Evolutionary conservation across 2,797 vertebrate species (phyloP).

Genomic region (Peromyscus attwateri): DNA sequence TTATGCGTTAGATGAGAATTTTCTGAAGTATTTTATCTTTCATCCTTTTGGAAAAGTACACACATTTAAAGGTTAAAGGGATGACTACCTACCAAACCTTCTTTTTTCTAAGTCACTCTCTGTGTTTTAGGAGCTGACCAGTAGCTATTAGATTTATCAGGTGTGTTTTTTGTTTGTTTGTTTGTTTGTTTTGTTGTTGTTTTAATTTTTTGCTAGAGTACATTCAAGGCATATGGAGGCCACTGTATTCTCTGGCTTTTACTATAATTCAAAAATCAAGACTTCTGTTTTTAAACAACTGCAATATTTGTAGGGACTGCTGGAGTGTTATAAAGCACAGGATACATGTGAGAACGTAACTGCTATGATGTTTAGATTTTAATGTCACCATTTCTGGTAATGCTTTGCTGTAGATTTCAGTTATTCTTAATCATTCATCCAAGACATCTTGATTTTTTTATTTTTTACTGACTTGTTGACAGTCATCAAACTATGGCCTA

Average conservation of each 20-base stretch:
- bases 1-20: not conserved
- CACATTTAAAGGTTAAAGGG: not conserved
- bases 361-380: not conserved
- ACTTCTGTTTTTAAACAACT: not conserved
- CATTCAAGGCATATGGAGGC: not conserved
- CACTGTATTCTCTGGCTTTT: not conserved
- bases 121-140: not conserved
- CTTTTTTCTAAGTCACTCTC: not conserved
- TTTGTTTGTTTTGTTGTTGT: not conserved
- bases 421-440: not conserved
- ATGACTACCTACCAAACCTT: not conserved
- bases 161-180: not conserved
- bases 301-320: not conserved
- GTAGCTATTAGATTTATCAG: not conserved
- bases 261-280: constrained; percentile 18
- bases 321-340: not conserved
- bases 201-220: not conserved
- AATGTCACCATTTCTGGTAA: not conserved
- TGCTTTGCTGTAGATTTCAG: not conserved
- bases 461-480: not conserved
- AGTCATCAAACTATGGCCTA: not conserved
- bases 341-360: not conserved
- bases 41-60: not conserved
- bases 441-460: not conserved
- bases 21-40: not conserved